Evolutionary conservation across 2,113 vertebrate species (phyloP).

Genomic region (Perca schrenkii): DNA sequence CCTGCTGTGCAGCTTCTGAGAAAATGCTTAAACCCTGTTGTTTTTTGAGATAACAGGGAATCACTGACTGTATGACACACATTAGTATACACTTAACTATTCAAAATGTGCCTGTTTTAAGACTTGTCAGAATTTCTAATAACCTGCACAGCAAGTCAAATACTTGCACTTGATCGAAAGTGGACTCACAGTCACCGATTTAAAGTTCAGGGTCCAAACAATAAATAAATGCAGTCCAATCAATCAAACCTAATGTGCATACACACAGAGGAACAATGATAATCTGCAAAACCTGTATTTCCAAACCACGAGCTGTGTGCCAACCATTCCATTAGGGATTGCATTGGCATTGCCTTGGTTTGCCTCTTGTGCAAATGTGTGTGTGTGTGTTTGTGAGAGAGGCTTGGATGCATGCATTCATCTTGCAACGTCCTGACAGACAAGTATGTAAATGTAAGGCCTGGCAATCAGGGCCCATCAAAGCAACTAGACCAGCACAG

Average conservation of each 20-base stretch:
- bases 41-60: slow-evolving; percentile 32
- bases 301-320: slow-evolving; percentile 37
- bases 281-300: slow-evolving; percentile 41
- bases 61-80: background rate
- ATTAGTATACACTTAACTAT: background rate
- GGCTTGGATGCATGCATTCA: slow-evolving; percentile 55
- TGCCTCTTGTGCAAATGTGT: background rate
- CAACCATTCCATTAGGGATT: slow-evolving; percentile 70
- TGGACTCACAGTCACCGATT: slow-evolving; percentile 26
- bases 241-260: slow-evolving; percentile 12
- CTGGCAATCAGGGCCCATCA: background rate
- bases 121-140: slow-evolving; percentile 13
- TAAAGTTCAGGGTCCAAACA: slow-evolving; percentile 1
- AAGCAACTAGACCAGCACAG: slow-evolving; percentile 21
- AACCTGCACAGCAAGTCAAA: slow-evolving; percentile 5
- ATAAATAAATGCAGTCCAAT: slow-evolving; percentile 13
- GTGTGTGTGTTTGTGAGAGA: slow-evolving; percentile 4
- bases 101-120: background rate
- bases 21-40: slow-evolving; percentile 36
- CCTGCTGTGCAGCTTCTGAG: slow-evolving; percentile 13
- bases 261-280: slow-evolving; percentile 26
- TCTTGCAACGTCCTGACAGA: slow-evolving; percentile 53
- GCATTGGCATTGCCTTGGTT: slow-evolving; percentile 56
- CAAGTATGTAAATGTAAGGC: slow-evolving; percentile 30
- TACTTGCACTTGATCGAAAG: background rate